Conservation (phyloP, 2,113 vertebrate genomes). For the Esox niger region DNA sequence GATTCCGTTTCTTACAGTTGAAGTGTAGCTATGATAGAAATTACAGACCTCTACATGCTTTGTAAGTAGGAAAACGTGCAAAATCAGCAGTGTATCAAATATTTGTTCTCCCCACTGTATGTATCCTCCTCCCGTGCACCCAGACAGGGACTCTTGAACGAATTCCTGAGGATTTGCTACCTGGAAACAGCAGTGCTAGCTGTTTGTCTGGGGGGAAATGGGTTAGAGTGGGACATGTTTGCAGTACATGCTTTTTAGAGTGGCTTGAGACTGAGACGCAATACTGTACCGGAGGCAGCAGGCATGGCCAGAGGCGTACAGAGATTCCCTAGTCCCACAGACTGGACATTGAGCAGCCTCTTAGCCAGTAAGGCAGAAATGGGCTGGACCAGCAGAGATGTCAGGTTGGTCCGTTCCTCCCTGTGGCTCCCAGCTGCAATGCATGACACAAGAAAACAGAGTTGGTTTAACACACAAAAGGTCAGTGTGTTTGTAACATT, state of each 20-base stretch:
- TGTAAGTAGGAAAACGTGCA: too few relatives aligned
- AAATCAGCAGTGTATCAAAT: too few relatives aligned
- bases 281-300: conserved; percentile 72
- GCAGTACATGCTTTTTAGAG: background rate
- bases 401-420: conserved; percentile 70
- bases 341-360: conserved; percentile 67
- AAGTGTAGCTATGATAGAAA: too few relatives aligned
- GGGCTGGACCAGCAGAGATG: conserved; percentile 85
- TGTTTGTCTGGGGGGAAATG: background rate
- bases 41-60: too few relatives aligned
- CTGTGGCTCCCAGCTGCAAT: conserved; percentile 70
- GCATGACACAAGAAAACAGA: conserved; percentile 13
- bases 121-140: background rate
- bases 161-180: background rate
- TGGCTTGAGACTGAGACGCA: background rate
- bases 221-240: background rate
- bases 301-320: conserved; percentile 76
- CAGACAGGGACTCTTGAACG: background rate
- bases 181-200: background rate
- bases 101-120: too few relatives aligned
- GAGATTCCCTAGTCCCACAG: conserved; percentile 31
- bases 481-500: too few relatives aligned
- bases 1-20: too few relatives aligned
- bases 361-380: conserved; percentile 80
- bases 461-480: background rate